phyloP scores from a whole-genome alignment of 2,797 vertebrate genomes.

The Danio tinwini region DNA sequence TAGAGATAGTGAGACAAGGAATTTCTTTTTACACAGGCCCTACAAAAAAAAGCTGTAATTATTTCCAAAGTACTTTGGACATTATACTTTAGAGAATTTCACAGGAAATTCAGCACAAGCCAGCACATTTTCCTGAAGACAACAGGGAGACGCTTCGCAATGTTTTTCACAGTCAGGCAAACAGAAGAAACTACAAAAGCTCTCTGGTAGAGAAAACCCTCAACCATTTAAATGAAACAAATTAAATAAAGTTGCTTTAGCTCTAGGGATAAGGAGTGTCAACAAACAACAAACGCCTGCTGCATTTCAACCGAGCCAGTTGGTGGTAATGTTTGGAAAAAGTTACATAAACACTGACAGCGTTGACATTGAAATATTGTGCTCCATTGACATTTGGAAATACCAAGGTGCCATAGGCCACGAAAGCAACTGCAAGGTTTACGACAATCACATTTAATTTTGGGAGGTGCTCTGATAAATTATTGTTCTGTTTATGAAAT shows the following conservation, averaged over 20 bases:
- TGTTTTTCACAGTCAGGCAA: slow-evolving; percentile 4
- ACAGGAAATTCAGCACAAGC: background rate
- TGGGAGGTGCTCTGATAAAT: background rate
- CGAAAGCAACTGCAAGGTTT: background rate
- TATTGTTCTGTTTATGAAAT: background rate
- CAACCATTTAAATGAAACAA: slow-evolving; percentile 12
- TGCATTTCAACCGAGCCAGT: slow-evolving; percentile 13
- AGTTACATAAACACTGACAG: background rate
- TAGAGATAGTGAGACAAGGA: background rate
- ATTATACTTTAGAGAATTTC: slow-evolving; percentile 20
- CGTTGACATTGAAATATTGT: background rate
- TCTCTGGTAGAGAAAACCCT: background rate
- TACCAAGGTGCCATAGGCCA: background rate
- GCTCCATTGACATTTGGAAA: background rate
- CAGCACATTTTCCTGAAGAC: slow-evolving; percentile 18
- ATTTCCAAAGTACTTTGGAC: background rate
- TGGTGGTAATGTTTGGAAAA: background rate
- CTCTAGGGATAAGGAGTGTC: slow-evolving; percentile 11
- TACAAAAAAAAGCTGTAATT: slow-evolving; percentile 29
- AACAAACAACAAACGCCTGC: background rate
- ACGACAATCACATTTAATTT: background rate
- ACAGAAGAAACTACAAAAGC: slow-evolving; percentile 8
- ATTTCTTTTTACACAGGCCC: background rate
- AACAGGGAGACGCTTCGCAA: slow-evolving; percentile 9
- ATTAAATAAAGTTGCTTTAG: slow-evolving; percentile 16